These are phyloP conservation scores for Oncorhynchus kisutch DNA, from an alignment of 2,113 vertebrate genomes.

Conservation along the genomic window DNA sequence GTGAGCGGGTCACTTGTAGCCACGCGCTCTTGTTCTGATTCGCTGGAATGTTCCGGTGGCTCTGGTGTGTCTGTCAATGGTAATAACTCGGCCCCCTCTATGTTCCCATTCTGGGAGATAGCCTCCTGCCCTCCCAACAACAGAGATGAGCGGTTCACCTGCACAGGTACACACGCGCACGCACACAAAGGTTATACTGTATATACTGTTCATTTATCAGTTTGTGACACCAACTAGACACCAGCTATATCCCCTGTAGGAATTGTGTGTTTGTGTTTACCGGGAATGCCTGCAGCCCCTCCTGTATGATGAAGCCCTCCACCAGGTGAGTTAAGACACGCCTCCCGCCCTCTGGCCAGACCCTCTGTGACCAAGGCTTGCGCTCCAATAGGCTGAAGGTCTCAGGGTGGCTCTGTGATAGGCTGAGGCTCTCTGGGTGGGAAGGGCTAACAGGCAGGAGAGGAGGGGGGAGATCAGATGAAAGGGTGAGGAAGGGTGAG, in stretches of 20 bases:
- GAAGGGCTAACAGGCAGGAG: slow-evolving; percentile 54
- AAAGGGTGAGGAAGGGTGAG: slow-evolving; percentile 55
- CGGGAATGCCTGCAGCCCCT: slow-evolving; percentile 92
- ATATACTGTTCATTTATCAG: neutral
- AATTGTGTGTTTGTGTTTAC: slow-evolving; percentile 55
- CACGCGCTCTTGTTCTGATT: slow-evolving; percentile 62
- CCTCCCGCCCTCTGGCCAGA: slow-evolving; percentile 64
- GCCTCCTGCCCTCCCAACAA: slow-evolving; percentile 56
- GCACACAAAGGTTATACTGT: neutral
- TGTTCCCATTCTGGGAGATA: slow-evolving; percentile 63
- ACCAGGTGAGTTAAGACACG: slow-evolving; percentile 91
- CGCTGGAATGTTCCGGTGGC: slow-evolving; percentile 47
- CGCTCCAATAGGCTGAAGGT: slow-evolving; percentile 26
- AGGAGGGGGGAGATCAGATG: slow-evolving; percentile 44
- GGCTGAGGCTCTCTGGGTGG: slow-evolving; percentile 47
- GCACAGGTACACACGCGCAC: neutral
- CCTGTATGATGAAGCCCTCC: slow-evolving; percentile 97
- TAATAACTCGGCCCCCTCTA: slow-evolving; percentile 31
- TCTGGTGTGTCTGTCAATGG: slow-evolving; percentile 42
- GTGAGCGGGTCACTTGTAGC: slow-evolving; percentile 42
- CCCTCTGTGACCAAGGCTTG: slow-evolving; percentile 49
- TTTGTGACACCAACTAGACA: neutral
- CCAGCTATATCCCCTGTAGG: too few relatives aligned
- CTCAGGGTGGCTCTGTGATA: slow-evolving; percentile 14
- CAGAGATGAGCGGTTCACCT: slow-evolving; percentile 75